These are phyloP conservation scores for Alviniconcha strummeri DNA, from an alignment of 2,888 invertebrate genomes.

Conservation along the genomic window DNA sequence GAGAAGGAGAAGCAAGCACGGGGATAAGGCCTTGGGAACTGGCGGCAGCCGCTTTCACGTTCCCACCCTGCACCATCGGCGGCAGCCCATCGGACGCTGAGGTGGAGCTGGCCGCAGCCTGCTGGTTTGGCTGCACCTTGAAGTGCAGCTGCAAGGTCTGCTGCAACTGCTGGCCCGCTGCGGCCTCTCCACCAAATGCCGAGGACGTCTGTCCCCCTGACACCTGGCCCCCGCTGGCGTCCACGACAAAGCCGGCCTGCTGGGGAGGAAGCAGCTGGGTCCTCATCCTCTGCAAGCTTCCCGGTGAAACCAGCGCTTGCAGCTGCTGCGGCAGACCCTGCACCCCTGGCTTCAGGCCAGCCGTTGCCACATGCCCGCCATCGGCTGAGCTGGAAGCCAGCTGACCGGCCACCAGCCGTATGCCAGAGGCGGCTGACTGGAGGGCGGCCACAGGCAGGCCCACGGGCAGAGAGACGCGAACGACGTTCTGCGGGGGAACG, in stretches of 20 bases:
- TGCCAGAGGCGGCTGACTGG: neutral
- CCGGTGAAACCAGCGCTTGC: neutral
- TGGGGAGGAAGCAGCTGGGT: neutral
- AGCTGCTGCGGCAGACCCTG: constrained; percentile 14
- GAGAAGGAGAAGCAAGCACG: neutral
- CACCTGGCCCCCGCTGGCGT: no score
- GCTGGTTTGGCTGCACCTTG: constrained; percentile 7
- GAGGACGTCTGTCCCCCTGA: neutral
- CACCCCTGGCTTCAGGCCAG: constrained; percentile 13
- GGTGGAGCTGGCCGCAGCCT: neutral
- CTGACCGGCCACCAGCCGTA: constrained; percentile 17
- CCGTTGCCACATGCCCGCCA: neutral
- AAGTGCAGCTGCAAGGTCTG: constrained; percentile 23
- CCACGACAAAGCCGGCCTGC: neutral
- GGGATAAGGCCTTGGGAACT: neutral
- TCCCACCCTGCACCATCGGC: neutral
- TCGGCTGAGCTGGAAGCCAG: neutral
- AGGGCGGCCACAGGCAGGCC: constrained; percentile 6
- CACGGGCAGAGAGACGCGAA: constrained; percentile 1
- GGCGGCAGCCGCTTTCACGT: neutral
- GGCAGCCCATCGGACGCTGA: neutral
- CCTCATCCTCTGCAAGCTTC: constrained; percentile 13
- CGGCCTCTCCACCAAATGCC: constrained; percentile 13
- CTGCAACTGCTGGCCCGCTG: constrained; percentile 19
- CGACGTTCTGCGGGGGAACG: neutral